phyloP scores from a whole-genome alignment of 2,113 vertebrate species.

The Excalfactoria chinensis region DNA sequence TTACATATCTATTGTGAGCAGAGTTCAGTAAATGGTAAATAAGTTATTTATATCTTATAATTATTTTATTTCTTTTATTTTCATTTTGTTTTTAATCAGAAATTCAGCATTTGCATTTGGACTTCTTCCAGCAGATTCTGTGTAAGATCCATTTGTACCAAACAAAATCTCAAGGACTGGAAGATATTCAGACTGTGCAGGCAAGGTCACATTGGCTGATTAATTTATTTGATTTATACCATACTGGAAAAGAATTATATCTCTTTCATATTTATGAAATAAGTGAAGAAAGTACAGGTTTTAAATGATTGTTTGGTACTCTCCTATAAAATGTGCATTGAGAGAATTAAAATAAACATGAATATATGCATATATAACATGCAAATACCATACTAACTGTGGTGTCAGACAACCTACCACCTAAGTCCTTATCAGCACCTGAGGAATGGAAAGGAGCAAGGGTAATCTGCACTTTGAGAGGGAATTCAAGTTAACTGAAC shows the following conservation, averaged over 20 bases:
- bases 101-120: constrained; percentile 30
- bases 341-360: neutral
- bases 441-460: neutral
- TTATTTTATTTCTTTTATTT: too few species aligned
- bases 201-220: constrained; percentile 21
- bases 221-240: constrained; percentile 1
- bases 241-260: constrained; percentile 16
- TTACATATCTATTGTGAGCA: too few species aligned
- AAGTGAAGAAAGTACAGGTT: constrained; percentile 17
- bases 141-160: neutral
- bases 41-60: too few species aligned
- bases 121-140: constrained; percentile 22
- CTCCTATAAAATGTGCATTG: neutral
- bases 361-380: too few species aligned
- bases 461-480: neutral
- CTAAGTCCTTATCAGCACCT: neutral
- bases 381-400: neutral
- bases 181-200: constrained; percentile 4
- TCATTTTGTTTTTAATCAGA: neutral
- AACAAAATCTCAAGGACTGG: constrained; percentile 51
- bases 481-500: neutral
- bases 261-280: neutral
- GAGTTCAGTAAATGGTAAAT: too few species aligned
- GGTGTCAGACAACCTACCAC: neutral
- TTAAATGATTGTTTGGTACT: neutral